phyloP scores from a whole-genome alignment of 1,140 invertebrate species.

The Drosophila sucinea region DNA sequence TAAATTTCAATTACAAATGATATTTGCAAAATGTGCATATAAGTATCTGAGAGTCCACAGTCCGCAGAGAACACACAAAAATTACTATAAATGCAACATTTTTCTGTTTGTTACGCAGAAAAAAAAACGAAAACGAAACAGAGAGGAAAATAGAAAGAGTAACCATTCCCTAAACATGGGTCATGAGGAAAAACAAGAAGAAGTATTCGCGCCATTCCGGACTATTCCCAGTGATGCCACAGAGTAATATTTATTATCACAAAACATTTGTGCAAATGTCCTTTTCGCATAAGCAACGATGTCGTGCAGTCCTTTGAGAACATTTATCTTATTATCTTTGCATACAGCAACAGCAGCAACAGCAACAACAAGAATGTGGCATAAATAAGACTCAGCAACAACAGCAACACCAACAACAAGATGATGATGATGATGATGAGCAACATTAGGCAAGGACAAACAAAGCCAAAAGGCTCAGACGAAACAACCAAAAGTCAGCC shows the following conservation, averaged over 20 bases:
- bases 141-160: conserved; percentile 9
- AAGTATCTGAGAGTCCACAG: conserved; percentile 26
- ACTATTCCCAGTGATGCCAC: conserved; percentile 63
- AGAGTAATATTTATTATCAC: conserved; percentile 81
- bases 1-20: conserved; percentile 70
- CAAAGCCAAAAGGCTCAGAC: conserved; percentile 71
- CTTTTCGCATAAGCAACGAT: conserved; percentile 77
- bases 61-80: conserved; percentile 61
- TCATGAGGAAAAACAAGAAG: neutral
- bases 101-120: conserved; percentile 25
- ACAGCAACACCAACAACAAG: conserved; percentile 62
- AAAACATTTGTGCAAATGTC: conserved; percentile 81
- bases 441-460: conserved; percentile 80
- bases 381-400: conserved; percentile 77
- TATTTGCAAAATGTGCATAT: conserved; percentile 46
- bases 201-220: conserved; percentile 14
- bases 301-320: conserved; percentile 79
- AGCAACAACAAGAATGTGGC: conserved; percentile 56
- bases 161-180: conserved; percentile 48
- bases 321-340: conserved; percentile 82
- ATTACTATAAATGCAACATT: conserved; percentile 55
- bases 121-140: neutral
- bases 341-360: conserved; percentile 59
- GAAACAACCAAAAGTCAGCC: conserved; percentile 72
- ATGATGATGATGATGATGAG: conserved; percentile 63